Evolutionary conservation across 1,140 invertebrate genomes (phyloP).

Genomic region (Pachypsylla venusta): DNA sequence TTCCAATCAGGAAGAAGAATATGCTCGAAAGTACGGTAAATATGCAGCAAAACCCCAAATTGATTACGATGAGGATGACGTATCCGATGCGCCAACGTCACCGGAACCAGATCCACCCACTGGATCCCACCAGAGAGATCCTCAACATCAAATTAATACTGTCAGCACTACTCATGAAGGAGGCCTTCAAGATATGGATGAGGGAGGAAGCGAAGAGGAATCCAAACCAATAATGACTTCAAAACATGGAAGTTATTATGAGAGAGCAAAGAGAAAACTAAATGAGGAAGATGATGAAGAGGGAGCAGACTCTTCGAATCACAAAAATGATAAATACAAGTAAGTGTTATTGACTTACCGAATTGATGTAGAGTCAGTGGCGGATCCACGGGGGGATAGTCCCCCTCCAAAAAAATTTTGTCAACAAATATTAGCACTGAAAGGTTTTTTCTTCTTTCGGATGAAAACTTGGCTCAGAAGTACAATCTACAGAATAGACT

Average conservation of each 20-base stretch:
- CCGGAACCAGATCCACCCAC: not conserved
- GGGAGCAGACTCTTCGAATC: no score
- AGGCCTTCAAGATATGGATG: not conserved
- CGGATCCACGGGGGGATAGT: no score
- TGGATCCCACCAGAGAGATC: not conserved
- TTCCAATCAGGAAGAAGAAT: not conserved
- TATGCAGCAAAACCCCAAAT: not conserved
- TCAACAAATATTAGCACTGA: no score
- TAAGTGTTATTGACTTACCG: no score
- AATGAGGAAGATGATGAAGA: constrained; percentile 7
- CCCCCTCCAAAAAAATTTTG: no score
- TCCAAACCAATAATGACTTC: not conserved
- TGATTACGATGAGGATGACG: not conserved
- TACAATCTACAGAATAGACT: no score
- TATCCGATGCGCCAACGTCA: not conserved
- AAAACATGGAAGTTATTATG: not conserved
- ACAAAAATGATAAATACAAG: no score
- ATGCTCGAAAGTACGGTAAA: not conserved
- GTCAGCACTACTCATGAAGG: not conserved
- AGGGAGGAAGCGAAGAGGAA: constrained; percentile 5
- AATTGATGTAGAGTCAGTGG: no score
- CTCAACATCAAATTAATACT: not conserved
- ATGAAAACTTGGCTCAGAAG: no score
- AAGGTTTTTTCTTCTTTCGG: no score
- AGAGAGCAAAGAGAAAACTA: constrained; percentile 1